Base-by-base conservation (phyloP, 2,113 vertebrate genomes). In the Ammodytes dubius region DNA sequence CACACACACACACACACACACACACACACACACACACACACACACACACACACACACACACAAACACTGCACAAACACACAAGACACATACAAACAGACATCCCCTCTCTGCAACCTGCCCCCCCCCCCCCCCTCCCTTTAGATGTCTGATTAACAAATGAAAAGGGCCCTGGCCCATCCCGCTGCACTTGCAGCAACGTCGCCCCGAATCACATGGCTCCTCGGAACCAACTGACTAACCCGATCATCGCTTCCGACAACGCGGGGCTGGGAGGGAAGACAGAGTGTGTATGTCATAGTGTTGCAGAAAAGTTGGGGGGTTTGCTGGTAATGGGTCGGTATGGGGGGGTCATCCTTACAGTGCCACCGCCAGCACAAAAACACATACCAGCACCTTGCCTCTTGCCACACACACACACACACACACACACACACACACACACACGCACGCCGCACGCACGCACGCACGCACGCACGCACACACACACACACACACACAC, bases 161-260 rank as follows among this genome's bases (percentile, higher is more conserved):
- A 93, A 27, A 27, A 92, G 77, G 83, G 82, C 84, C 89, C 84
- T 35, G 79, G 83, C 77, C 85, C 91, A 82, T 93, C 91, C 81
- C 77, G 79, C 89, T 75, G 76, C 89, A 93, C 89, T 92, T 85
- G 82, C 95, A 92, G 95, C 93, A 90, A 94, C 71, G 95, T 96
- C 96, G 93, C 94, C 95, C 93, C 35, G 81, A 94, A 96, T 97
- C 96, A 96, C 95, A 91, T 90, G 90, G 91, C 93, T 94, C 84
- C 59, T 88, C 83, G 79, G 89, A 96, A 95, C 94, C 94, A 89
- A 96, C 92, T 94, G 94, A 95, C 94, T 93, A 92, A 87, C 91
- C 92, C 89, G 79, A 91, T 97, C 96, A 96, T 96, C 88, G 88
- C 92, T 96, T 96, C 88, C 91, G 95, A 97, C 95, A 96, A 95